Evolutionary conservation across 2,797 vertebrate species (phyloP).

Genomic region (Crax fasciolata): DNA sequence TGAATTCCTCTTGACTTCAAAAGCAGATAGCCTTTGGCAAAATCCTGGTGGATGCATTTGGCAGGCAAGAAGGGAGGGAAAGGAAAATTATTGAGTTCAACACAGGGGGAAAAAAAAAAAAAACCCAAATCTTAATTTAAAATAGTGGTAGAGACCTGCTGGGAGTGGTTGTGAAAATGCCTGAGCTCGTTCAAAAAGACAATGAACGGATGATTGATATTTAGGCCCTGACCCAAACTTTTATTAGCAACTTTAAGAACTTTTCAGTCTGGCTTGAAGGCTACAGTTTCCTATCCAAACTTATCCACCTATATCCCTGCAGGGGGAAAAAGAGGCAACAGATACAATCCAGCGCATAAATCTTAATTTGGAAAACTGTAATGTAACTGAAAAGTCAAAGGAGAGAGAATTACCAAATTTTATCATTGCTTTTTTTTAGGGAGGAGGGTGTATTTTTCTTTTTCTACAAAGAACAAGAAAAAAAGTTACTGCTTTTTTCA

Average conservation of each 20-base stretch:
- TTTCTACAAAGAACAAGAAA: neutral
- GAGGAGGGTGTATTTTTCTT: neutral
- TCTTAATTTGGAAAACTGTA: constrained; percentile 22
- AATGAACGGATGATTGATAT: constrained; percentile 58
- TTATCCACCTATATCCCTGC: constrained; percentile 38
- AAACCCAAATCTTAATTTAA: constrained; percentile 35
- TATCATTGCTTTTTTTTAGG: neutral
- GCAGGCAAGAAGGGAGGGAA: constrained; percentile 20
- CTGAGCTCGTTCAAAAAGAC: constrained; percentile 58
- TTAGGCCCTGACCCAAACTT: constrained; percentile 55
- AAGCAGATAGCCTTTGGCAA: constrained; percentile 46
- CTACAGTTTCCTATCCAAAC: constrained; percentile 46
- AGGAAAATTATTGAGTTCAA: constrained; percentile 56
- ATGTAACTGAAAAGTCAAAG: neutral
- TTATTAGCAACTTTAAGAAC: constrained; percentile 69
- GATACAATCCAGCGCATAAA: constrained; percentile 38
- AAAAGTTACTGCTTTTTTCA: neutral
- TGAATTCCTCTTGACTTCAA: constrained; percentile 54
- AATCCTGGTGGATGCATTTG: constrained; percentile 42
- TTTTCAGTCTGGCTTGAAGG: constrained; percentile 52
- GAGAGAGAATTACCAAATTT: neutral
- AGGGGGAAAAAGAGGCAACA: neutral
- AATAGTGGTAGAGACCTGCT: constrained; percentile 43
- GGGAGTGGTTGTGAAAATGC: constrained; percentile 56
- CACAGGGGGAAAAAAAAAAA: neutral